These are phyloP conservation scores for Acleris sparsana DNA, from an alignment of 2,888 invertebrate species.

Conservation along the genomic window DNA sequence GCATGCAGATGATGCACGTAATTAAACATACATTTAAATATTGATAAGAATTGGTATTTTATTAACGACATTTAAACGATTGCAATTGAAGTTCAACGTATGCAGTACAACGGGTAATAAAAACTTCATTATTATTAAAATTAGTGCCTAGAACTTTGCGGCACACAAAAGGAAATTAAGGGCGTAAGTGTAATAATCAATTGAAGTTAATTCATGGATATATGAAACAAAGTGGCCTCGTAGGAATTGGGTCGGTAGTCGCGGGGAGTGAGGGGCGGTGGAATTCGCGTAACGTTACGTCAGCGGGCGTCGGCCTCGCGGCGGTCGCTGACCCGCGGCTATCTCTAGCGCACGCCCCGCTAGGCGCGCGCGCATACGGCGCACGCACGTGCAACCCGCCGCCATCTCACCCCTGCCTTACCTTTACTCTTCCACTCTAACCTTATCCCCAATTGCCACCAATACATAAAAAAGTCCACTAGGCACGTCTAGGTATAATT, in stretches of 20 bases:
- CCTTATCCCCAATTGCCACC: no score
- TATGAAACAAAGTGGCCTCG: slow-evolving; percentile 72
- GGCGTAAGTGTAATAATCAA: slow-evolving; percentile 62
- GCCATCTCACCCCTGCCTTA: slow-evolving; percentile 7
- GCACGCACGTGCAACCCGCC: slow-evolving; percentile 36
- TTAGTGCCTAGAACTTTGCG: slow-evolving; percentile 27
- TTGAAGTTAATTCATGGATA: slow-evolving; percentile 65
- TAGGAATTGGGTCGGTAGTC: slow-evolving; percentile 79
- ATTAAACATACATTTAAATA: no score
- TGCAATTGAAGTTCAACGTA: background rate
- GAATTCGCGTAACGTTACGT: slow-evolving; percentile 83
- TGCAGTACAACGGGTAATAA: slow-evolving; percentile 19
- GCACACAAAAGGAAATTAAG: background rate
- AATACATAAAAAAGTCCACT: no score
- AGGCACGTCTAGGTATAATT: no score
- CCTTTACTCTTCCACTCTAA: slow-evolving; percentile 8
- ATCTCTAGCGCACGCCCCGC: slow-evolving; percentile 70
- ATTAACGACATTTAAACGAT: no score
- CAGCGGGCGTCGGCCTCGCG: slow-evolving; percentile 80
- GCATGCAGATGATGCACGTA: no score
- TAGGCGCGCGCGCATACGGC: slow-evolving; percentile 70
- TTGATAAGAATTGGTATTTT: no score
- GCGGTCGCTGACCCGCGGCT: slow-evolving; percentile 79
- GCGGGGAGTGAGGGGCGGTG: slow-evolving; percentile 56
- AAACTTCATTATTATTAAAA: slow-evolving; percentile 29